Evolutionary conservation across 2,113 vertebrate genomes (phyloP).

Genomic region (Oceanodroma tethys): DNA sequence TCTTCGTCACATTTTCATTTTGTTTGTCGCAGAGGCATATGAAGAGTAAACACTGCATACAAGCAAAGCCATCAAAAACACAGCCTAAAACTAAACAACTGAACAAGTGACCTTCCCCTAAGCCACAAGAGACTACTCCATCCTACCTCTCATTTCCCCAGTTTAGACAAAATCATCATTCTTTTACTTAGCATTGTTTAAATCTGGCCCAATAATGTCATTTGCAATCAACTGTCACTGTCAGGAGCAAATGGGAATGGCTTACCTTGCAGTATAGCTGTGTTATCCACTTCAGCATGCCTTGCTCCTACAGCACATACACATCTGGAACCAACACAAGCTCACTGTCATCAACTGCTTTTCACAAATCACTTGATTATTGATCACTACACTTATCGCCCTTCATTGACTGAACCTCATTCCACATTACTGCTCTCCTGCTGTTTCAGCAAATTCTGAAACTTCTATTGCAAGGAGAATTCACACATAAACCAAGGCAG

Average conservation of each 20-base stretch:
- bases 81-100: not conserved
- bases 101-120: not conserved
- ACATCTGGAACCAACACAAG: not conserved
- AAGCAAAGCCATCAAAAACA: not conserved
- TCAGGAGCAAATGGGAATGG: not conserved
- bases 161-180: not conserved
- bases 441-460: slow-evolving; percentile 19
- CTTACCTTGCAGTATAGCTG: not conserved
- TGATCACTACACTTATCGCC: not conserved
- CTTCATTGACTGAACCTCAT: not conserved
- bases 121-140: not conserved
- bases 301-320: not conserved
- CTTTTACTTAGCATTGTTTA: not conserved
- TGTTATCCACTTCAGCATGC: not conserved
- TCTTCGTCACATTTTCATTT: not conserved
- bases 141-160: not conserved
- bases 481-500: not conserved
- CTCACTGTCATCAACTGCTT: not conserved
- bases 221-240: not conserved
- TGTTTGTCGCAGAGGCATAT: not conserved
- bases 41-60: not conserved
- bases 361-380: slow-evolving; percentile 2
- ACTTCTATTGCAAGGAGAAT: not conserved
- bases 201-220: not conserved
- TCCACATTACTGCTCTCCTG: not conserved